Base-by-base conservation (phyloP, 2,113 vertebrate genomes). In the Garra rufa region DNA sequence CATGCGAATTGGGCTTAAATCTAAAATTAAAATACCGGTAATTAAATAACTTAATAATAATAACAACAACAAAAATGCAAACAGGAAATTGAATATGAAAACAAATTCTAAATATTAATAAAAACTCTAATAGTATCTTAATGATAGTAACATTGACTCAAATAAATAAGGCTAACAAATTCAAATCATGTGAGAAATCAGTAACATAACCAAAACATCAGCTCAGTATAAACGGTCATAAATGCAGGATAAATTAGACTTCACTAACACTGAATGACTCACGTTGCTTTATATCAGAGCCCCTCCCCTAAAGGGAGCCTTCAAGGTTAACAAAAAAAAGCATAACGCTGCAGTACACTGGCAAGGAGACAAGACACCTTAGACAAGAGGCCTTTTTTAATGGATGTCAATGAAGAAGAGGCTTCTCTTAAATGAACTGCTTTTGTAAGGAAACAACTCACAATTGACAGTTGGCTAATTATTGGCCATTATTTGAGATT, bases 71-170 rank as follows among this genome's bases (percentile, higher is more conserved):
- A 52, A 19, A 52, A 52, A 52, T 52, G 50, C 17, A 52, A 50
- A 19, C 48, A 50, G 17, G 48, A 50, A 50, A 50, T 52, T 21
- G 17, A 52, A 52, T 8, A 52, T 55, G 7, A 55, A 55, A 52
- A 19, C 48, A 52, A 52, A 52, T 52, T 50, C 14, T 50, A 50
- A 50, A 50, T 50, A 52, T 17, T 91, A 91, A 89, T 93, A 61
- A 61, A 19, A 52, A 52, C 17, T 19, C 6, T 61, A 28, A 14
- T 61, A 28, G 13, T 28, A 63, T 28, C n/a, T 63, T 11, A 63
- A 28, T 63, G 11, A 26, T 26, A 61, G 28, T 61, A 44, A 24
- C 41, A 71, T 1, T n/a, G 9, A 15, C 38, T 1, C 67, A 11
- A 26, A 63, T 28, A 28, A 63, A 63, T 28, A 4, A 28, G 59